A percentile compares a stretch with the other conserved stretches of the same genome.
phyloP scores from a whole-genome alignment of 2,113 vertebrate species.

The Tapirus terrestris region DNA sequence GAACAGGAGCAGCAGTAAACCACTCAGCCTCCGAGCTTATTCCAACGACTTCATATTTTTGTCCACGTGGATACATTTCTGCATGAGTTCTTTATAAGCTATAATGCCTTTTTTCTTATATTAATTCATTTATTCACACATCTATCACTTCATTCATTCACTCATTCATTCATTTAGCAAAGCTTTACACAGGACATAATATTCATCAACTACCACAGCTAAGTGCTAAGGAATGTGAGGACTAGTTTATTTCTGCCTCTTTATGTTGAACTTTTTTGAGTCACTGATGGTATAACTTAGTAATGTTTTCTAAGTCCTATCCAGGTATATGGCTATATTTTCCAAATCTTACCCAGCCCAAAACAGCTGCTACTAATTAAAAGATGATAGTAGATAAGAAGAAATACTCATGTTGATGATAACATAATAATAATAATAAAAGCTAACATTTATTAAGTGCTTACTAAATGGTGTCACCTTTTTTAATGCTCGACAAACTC shows the following conservation, averaged over 20 bases:
- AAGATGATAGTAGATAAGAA: neutral
- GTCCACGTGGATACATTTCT: neutral
- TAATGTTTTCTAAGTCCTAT: neutral
- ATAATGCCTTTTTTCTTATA: neutral
- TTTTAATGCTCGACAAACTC: neutral
- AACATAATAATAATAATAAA: neutral
- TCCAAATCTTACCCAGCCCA: neutral
- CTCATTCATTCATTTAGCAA: neutral
- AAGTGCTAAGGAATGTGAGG: neutral
- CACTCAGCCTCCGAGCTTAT: neutral
- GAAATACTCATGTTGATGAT: neutral
- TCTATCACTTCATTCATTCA: neutral
- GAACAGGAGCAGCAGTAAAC: neutral
- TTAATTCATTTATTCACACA: neutral
- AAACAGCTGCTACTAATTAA: neutral
- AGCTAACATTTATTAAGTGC: neutral
- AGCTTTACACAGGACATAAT: neutral
- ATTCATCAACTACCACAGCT: neutral
- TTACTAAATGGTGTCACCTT: neutral
- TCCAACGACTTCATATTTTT: constrained; percentile 49
- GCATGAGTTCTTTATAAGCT: neutral
- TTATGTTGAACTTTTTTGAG: neutral
- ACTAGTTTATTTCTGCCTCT: neutral
- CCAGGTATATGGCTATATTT: neutral
- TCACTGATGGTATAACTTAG: neutral